Evolutionary conservation across 2,888 invertebrate genomes (phyloP), one percentile per base, ranked within the genome.

Genomic region (Rhorus exstirpatorius): DNA sequence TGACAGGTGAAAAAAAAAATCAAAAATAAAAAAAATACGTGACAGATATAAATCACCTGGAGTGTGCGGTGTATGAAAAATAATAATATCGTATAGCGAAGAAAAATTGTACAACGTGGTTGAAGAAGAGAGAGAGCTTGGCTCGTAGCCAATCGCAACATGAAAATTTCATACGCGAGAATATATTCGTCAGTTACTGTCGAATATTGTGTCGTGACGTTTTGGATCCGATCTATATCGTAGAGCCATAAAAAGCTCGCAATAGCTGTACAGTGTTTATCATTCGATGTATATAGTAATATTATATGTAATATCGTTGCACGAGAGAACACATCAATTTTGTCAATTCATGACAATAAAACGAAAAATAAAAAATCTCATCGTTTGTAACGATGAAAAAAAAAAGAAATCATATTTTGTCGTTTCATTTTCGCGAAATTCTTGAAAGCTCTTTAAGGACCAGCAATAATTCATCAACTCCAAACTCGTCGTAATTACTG

Each of bases 111-210:
- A 60, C 35, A 65, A 72, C 38, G 49, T 53, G 70, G 41, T n/a
- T n/a, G n/a, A n/a, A 60, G 31, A 63, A 63, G 74, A 82, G 83
- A 75, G 79, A 81, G 51, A 70, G 24, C 14, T 83, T 89, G 89
- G 89, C 87, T 67, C 38, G 26, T 55, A 58, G 86, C 89, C 89
- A 89, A 87, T 86, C 83, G 82, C 84, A 86, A 84, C 83, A 81
- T 58, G 82, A n/a, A 78, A 87, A 87, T 87, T 85, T 84, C 83
- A 83, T 84, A 83, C 79, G 60, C 74, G 79, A 83, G 84, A n/a
- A n/a, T n/a, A 87, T 58, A 72, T 86, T 85, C 84, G 85, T 87
- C 85, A 85, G 86, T 87, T 86, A 84, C 79, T 74, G 84, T 85
- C 84, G 84, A 86, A 85, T 85, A 83, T 86, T 85, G 80, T 71